Base-by-base conservation (phyloP, 1,140 invertebrate species). In the Cotesia typhae region DNA sequence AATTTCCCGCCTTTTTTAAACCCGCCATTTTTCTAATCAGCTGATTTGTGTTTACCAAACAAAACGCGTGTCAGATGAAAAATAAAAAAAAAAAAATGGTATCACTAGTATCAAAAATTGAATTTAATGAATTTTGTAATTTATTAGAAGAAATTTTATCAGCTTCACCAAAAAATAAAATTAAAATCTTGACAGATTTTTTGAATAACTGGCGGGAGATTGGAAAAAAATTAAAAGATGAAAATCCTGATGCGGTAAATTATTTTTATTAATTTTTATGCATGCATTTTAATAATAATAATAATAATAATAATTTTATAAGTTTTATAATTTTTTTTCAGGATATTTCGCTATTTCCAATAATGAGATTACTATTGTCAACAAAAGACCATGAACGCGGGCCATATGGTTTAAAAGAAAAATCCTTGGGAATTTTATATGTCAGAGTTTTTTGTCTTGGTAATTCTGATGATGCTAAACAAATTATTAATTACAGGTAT, bases 331-430 rank as follows among this genome's bases (percentile, higher is more conserved):
- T 70, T 14, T 75, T 65, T 74, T 74, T 80, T 37, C 72, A 87
- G 81, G 78, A 84, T 51, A 81, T 83, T 57, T 92, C 90, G 65
- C 89, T 95, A 65, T 95, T 90, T 86, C 88, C 92, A 28, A 86
- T 93, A 5, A 81, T 96, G 72, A 87, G 95, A 74, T 84, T 95
- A 12, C 81, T 96, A 6, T 77, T 96, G 4, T 93, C 94, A 5
- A 82, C 89, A 53, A 82, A 90, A 9, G 95, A 94, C 76, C 87
- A 89, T 71, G 87, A 90, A 60, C 86, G 93, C 72, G 87, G 88
- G 6, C 83, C 90, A 2, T 92, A 92, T 81, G 90, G 92, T 4
- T 82, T 94, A 28, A 92, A 92, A 82, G 89, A 91, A 83, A 85
- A 88, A 65, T 88, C 88, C 53, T 85, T 96, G 51, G 90, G 90